Evolutionary conservation across 2,888 invertebrate genomes (phyloP).

Genomic region (Heliconius charithonia): DNA sequence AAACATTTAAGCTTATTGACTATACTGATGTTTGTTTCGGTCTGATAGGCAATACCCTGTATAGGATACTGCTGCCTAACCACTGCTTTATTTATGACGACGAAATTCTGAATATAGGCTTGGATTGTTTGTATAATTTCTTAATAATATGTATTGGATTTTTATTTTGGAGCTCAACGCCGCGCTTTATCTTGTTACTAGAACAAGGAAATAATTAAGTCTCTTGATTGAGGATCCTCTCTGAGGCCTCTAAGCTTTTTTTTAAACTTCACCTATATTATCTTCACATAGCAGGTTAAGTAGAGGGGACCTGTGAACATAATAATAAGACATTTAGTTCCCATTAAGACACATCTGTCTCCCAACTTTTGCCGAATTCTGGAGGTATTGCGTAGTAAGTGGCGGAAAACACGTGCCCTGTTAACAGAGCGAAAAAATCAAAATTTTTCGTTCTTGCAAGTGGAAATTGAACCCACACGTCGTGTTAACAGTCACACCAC

Average conservation of each 20-base stretch:
- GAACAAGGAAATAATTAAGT: too few species aligned
- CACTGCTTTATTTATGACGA: background rate
- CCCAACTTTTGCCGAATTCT: background rate
- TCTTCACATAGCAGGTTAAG: background rate
- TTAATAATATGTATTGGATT: background rate
- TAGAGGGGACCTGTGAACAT: background rate
- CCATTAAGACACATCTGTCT: background rate
- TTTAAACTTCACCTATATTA: background rate
- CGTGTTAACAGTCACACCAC: too few species aligned
- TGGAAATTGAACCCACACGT: too few species aligned
- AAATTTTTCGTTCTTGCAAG: background rate
- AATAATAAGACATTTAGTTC: background rate
- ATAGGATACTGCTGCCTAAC: background rate
- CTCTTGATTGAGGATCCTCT: too few species aligned
- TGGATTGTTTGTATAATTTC: background rate
- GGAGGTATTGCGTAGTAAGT: background rate
- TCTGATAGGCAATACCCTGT: background rate
- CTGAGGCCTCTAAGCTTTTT: too few species aligned
- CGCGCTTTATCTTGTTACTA: too few species aligned
- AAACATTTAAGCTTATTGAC: constrained; percentile 10
- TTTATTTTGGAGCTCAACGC: background rate
- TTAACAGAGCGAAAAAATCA: background rate
- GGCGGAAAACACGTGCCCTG: background rate
- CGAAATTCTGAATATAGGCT: background rate
- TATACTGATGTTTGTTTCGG: background rate